A percentile compares a stretch with the other conserved stretches of the same genome.
These are phyloP conservation scores for Paragorgia papillata DNA, from an alignment of 92 coral and sea anemone genomes.

Conservation along the genomic window DNA sequence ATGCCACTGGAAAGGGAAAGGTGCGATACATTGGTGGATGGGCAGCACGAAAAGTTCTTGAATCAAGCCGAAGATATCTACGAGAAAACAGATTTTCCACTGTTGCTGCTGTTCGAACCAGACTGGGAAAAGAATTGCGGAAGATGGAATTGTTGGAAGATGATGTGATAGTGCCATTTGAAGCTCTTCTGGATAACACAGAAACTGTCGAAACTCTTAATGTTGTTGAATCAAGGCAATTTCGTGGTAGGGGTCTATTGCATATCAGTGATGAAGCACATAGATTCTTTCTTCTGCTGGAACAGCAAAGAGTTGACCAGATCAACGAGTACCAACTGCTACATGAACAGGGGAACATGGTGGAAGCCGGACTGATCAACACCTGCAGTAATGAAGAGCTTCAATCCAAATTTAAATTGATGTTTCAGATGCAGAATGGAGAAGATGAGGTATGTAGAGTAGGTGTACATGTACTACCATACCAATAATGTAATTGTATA, in stretches of 20 bases:
- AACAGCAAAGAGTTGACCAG: slow-evolving; percentile 24
- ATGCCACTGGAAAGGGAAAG: slow-evolving; percentile 22
- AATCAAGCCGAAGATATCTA: slow-evolving; percentile 16
- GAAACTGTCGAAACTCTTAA: slow-evolving; percentile 10
- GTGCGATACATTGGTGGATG: slow-evolving; percentile 40
- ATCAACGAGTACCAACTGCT: neutral
- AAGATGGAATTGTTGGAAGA: slow-evolving; percentile 30
- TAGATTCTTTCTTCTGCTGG: slow-evolving; percentile 21
- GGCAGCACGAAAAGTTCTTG: slow-evolving; percentile 28
- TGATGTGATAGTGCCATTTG: slow-evolving; percentile 24
- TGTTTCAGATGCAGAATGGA: too few species aligned
- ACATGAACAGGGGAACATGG: slow-evolving; percentile 10
- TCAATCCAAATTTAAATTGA: too few species aligned
- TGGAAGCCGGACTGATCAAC: slow-evolving; percentile 17
- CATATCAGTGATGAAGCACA: slow-evolving; percentile 20
- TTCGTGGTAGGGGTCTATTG: slow-evolving; percentile 27
- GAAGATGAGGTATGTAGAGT: too few species aligned
- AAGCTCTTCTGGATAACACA: neutral
- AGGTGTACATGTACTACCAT: too few species aligned
- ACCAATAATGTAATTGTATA: too few species aligned
- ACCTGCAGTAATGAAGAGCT: slow-evolving; percentile 12
- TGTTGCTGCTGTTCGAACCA: slow-evolving; percentile 4
- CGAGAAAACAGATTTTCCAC: slow-evolving; percentile 11
- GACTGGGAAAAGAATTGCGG: slow-evolving; percentile 9
- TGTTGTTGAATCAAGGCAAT: slow-evolving; percentile 29